These are phyloP conservation scores for Pilophorus perplexus DNA, from an alignment of 2,888 invertebrate species.

Conservation along the genomic window DNA sequence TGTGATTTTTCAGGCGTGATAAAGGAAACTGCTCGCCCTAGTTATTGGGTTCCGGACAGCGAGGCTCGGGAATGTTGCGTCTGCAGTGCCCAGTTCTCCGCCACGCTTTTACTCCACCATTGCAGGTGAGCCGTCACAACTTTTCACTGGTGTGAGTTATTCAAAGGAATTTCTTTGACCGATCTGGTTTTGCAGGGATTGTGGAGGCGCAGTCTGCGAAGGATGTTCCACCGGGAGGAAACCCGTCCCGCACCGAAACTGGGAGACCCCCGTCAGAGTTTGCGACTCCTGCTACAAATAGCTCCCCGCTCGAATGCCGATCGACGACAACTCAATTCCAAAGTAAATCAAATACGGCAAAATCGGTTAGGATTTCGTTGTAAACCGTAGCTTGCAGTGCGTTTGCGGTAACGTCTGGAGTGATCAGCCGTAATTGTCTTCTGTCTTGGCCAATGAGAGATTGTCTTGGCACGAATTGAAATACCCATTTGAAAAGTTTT, in stretches of 20 bases:
- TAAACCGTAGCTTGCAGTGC: too few relatives aligned
- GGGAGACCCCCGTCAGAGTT: slow-evolving; percentile 68
- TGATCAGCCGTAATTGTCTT: too few relatives aligned
- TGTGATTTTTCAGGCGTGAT: slow-evolving; percentile 57
- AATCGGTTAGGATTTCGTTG: too few relatives aligned
- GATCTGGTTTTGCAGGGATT: slow-evolving; percentile 55
- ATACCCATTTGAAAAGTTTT: too few relatives aligned
- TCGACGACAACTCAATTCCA: too few relatives aligned
- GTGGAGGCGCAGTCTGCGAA: slow-evolving; percentile 68
- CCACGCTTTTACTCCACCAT: slow-evolving; percentile 57
- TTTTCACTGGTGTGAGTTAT: not conserved
- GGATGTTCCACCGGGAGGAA: slow-evolving; percentile 63
- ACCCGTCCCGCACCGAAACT: slow-evolving; percentile 70
- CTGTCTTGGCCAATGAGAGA: too few relatives aligned
- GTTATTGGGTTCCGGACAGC: slow-evolving; percentile 77
- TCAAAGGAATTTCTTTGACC: not conserved
- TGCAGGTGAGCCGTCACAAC: slow-evolving; percentile 25
- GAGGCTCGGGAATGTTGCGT: slow-evolving; percentile 65
- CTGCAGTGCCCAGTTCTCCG: slow-evolving; percentile 61
- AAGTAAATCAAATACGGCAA: too few relatives aligned
- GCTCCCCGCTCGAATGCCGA: not conserved
- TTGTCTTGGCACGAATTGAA: too few relatives aligned
- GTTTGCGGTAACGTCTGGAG: too few relatives aligned
- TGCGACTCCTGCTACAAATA: slow-evolving; percentile 62
- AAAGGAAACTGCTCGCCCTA: slow-evolving; percentile 71